phyloP scores from a whole-genome alignment of 2,797 vertebrate genomes.

The Centroberyx gerrardi region DNA sequence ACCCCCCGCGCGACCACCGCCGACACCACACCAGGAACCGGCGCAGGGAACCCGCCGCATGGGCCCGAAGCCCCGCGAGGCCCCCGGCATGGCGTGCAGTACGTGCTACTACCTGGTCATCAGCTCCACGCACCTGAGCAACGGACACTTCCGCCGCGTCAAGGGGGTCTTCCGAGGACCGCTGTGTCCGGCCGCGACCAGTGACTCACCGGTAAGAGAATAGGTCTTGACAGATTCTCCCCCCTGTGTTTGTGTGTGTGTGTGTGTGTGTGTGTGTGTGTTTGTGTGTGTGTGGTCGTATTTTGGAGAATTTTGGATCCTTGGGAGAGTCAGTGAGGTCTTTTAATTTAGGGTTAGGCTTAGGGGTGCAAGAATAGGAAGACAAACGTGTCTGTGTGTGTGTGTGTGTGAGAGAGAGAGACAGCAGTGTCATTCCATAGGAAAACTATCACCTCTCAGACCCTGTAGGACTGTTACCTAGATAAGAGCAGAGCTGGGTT shows the following conservation, averaged over 20 bases:
- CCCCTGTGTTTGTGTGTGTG: slow-evolving; percentile 1
- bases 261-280: slow-evolving; percentile 24
- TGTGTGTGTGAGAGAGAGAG: too few relatives aligned
- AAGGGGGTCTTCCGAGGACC: slow-evolving; percentile 99
- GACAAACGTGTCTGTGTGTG: too few relatives aligned
- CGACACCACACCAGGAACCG: slow-evolving; percentile 9
- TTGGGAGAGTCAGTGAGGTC: not conserved
- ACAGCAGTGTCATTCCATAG: too few relatives aligned
- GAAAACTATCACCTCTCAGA: too few relatives aligned
- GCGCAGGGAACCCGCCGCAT: slow-evolving; percentile 14
- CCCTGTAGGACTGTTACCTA: too few relatives aligned
- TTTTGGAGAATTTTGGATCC: not conserved
- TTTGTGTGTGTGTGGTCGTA: not conserved
- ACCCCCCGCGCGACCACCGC: slow-evolving; percentile 27
- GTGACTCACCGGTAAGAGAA: slow-evolving; percentile 90
- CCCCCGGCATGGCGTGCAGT: slow-evolving; percentile 91
- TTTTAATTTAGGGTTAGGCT: too few relatives aligned
- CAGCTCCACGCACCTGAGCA: slow-evolving; percentile 98
- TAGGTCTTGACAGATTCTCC: not conserved
- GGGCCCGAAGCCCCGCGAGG: slow-evolving; percentile 62
- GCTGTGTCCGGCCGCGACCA: slow-evolving; percentile 88
- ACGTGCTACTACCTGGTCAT: slow-evolving; percentile 98
- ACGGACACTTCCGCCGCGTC: slow-evolving; percentile 97
- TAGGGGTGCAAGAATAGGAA: too few relatives aligned
- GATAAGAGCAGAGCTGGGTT: too few relatives aligned